Conservation (phyloP, 2,113 vertebrate genomes). For the Ptyas mucosa region DNA sequence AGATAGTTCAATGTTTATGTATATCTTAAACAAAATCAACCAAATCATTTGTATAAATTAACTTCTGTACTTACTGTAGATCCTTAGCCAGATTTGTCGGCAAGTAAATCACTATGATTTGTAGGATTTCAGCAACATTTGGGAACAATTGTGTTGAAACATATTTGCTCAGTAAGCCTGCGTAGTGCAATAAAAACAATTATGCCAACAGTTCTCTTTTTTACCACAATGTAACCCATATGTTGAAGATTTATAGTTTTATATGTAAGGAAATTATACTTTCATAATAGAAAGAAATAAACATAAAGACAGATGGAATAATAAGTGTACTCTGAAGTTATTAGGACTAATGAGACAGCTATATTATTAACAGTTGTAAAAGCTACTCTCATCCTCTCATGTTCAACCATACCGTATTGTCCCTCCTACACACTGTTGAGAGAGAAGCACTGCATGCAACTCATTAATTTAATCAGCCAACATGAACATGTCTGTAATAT, state of each 20-base stretch:
- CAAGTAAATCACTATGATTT: not conserved
- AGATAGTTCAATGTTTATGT: not conserved
- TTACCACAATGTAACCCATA: not conserved
- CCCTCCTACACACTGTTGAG: conserved; percentile 6
- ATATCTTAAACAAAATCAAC: not conserved
- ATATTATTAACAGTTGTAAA: conserved; percentile 30
- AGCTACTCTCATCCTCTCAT: conserved; percentile 29
- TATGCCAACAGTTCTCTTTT: conserved; percentile 19
- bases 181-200: not conserved
- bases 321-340: conserved; percentile 45
- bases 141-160: not conserved
- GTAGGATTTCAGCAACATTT: not conserved
- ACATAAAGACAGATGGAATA: conserved; percentile 47
- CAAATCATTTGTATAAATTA: not conserved
- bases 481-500: conserved; percentile 12
- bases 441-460: conserved; percentile 24
- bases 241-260: conserved; percentile 17
- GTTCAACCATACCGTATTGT: conserved; percentile 28
- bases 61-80: not conserved
- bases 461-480: conserved; percentile 18
- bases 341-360: conserved; percentile 32
- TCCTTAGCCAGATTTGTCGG: not conserved
- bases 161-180: conserved; percentile 23
- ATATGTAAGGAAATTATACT: conserved; percentile 13
- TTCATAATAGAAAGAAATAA: conserved; percentile 36